phyloP scores from a whole-genome alignment of 2,113 vertebrate genomes.

The Pelusios castaneus region DNA sequence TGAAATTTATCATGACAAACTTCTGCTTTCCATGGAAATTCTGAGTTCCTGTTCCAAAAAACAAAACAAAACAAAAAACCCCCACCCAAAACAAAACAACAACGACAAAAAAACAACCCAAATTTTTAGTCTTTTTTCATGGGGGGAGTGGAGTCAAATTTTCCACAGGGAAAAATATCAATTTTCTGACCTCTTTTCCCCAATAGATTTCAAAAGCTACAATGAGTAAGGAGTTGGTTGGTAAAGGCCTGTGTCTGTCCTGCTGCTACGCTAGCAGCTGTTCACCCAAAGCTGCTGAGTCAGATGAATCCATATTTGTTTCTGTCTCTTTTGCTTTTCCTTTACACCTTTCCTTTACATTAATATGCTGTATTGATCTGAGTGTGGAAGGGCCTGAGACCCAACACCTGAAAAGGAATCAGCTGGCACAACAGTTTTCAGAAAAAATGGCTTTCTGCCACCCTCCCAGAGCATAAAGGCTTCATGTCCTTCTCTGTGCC shows the following conservation, averaged over 20 bases:
- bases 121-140: too few relatives aligned
- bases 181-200: background rate
- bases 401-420: background rate
- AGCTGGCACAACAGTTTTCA: background rate
- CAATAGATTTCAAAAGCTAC: background rate
- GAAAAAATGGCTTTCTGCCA: background rate
- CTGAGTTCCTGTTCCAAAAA: background rate
- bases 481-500: background rate
- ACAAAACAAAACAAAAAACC: too few relatives aligned
- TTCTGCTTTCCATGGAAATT: background rate
- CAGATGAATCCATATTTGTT: background rate
- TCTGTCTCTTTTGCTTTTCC: fast-evolving
- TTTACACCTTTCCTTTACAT: fast-evolving
- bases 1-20: background rate
- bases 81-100: too few relatives aligned
- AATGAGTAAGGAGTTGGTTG: background rate
- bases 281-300: slow-evolving; percentile 13
- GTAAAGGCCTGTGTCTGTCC: background rate
- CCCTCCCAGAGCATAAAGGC: background rate
- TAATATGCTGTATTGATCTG: background rate
- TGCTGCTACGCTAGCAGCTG: background rate
- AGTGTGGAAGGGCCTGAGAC: background rate
- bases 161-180: background rate
- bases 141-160: fast-evolving
- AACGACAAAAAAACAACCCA: too few relatives aligned